phyloP scores from a whole-genome alignment of 53 echinoderm and acorn worm species.

The Henricia sp. region DNA sequence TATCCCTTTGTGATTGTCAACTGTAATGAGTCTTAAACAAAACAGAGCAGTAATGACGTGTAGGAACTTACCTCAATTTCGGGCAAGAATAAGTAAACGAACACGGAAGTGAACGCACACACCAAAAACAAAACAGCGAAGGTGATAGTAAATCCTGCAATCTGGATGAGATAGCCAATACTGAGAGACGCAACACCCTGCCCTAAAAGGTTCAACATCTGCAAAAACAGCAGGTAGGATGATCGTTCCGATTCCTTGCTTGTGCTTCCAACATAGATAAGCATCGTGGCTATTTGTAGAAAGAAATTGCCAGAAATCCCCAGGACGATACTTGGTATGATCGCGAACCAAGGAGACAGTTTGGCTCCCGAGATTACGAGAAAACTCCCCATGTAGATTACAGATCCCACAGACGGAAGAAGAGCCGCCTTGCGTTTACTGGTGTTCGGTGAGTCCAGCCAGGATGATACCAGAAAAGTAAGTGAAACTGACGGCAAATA shows the following conservation, averaged over 20 bases:
- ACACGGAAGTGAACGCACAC: not conserved
- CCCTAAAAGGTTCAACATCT: not conserved
- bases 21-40: too few species aligned
- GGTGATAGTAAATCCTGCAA: not conserved
- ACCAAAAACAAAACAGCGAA: not conserved
- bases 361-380: not conserved
- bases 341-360: not conserved
- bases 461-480: not conserved
- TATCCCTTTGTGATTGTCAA: not conserved
- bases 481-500: not conserved
- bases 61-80: constrained; percentile 32
- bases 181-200: constrained; percentile 3
- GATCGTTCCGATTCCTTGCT: not conserved
- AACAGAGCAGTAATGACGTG: too few species aligned
- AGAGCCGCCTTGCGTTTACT: not conserved
- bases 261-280: not conserved
- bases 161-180: constrained; percentile 16
- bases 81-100: constrained; percentile 20
- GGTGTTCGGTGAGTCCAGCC: not conserved
- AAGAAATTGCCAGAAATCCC: not conserved
- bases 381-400: not conserved
- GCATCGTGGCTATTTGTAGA: constrained; percentile 10
- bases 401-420: constrained; percentile 3
- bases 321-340: not conserved
- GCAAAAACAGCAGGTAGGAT: not conserved